Percentiles rank a stretch among this genome's conserved stretches.
Conservation (phyloP, 2,113 vertebrate species). For the Phaetusa simplex region DNA sequence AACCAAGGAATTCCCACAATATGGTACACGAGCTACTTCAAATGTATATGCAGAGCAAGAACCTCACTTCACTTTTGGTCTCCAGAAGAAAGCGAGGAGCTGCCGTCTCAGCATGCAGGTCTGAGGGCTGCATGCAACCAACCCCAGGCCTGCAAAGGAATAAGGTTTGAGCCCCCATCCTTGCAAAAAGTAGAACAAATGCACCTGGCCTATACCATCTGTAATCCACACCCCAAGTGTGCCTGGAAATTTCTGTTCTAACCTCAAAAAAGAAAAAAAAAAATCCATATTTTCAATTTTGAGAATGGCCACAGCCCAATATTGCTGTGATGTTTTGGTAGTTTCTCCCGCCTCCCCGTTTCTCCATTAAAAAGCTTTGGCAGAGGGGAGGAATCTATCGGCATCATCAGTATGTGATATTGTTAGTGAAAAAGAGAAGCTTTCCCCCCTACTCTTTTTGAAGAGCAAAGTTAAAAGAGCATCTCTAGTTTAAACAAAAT, state of each 20-base stretch:
- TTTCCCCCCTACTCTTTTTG: background rate
- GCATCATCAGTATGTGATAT: background rate
- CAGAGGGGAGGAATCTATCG: background rate
- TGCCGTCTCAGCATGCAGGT: accelerated
- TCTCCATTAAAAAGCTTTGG: background rate
- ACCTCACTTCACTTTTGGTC: background rate
- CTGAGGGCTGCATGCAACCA: accelerated
- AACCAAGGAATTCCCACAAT: background rate
- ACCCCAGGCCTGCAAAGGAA: accelerated
- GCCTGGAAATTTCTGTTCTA: background rate
- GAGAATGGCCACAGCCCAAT: background rate
- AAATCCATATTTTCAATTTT: background rate
- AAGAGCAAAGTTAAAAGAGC: background rate
- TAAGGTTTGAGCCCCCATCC: no score
- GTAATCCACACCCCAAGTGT: background rate
- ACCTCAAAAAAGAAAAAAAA: background rate
- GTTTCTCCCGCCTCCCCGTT: no score
- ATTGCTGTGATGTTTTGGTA: background rate
- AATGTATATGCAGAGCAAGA: background rate
- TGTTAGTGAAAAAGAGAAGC: background rate
- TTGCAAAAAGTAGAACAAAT: background rate
- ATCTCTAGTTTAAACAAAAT: background rate
- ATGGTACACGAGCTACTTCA: background rate
- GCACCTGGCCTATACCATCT: background rate
- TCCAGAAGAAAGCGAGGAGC: background rate